Evolutionary conservation across 2,797 vertebrate genomes (phyloP), one percentile per base, ranked within the genome.

Genomic region (Karalla daura): DNA sequence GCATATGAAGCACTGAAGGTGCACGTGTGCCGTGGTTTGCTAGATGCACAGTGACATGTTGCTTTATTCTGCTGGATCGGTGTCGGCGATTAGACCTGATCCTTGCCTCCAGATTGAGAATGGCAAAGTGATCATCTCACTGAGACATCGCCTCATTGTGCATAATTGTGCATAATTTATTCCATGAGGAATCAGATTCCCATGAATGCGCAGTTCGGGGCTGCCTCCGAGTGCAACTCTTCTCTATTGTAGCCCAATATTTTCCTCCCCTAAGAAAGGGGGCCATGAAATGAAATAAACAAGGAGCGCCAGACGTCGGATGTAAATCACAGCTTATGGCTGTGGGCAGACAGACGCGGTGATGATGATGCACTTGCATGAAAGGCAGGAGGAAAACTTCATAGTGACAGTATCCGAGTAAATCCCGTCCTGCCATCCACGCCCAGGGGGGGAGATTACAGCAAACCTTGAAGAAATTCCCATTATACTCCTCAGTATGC

Each of bases 61-160:
- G 15, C 24, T 65, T 61, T 49, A 32, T 46, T 54, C 36, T 41
- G 18, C 36, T 20, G 25, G 20, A 36, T 53, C 39, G 18, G 14
- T 52, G 54, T 63, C 47, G 20, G 5, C 70, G 46, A 65, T 37
- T 54, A n/a, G 44, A 62, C 14, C 39, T 4, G 10, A 65, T 56
- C 40, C 21, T 35, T 41, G 12, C 27, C 43, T 54, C 55, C 14
- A 30, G 47, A 69, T 52, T 9, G 23, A 33, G 17, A 7, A 49
- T 73, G 27, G 30, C 12, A 44, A 12, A 43, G 62, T 36, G 39
- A 43, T 62, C 52, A 23, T 28, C 23, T 68, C 28, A 60, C n/a
- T 49, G 5, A 49, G 49, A 30, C 15, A 5, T n/a, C 32, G 53
- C 58, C 32, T 56, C 43, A 44, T 24, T 7, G 20, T 49, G 37